These are phyloP conservation scores for Vireo griseus DNA, from an alignment of 2,797 vertebrate genomes.

Conservation along the genomic window DNA sequence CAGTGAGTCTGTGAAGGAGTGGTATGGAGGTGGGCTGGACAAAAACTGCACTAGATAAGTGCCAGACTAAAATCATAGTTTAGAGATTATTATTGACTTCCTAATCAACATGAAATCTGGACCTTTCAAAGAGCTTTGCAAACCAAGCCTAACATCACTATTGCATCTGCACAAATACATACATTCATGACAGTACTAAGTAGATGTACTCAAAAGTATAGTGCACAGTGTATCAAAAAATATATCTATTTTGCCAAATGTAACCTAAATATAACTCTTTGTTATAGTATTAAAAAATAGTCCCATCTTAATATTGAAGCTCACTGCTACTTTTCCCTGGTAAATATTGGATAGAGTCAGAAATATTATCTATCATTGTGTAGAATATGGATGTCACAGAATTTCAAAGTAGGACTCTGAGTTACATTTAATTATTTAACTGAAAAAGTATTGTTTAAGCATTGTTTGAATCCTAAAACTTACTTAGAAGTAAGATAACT, in stretches of 20 bases:
- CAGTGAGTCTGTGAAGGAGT: neutral
- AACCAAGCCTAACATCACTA: neutral
- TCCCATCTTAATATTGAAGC: neutral
- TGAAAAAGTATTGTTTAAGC: neutral
- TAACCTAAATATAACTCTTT: neutral
- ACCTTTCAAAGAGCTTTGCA: neutral
- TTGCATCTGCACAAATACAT: neutral
- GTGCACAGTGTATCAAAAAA: neutral
- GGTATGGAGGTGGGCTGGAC: neutral
- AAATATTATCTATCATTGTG: neutral
- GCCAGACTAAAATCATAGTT: neutral
- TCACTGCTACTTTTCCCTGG: neutral
- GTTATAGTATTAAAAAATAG: neutral
- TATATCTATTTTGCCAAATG: neutral
- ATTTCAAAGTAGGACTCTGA: neutral
- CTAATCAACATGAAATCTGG: neutral
- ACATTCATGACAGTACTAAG: neutral
- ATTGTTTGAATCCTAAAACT: neutral
- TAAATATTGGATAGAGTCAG: neutral
- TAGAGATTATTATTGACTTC: neutral
- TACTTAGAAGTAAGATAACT: neutral
- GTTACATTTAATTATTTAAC: neutral
- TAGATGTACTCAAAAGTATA: neutral
- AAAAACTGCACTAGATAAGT: neutral
- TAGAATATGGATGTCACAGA: neutral